These are phyloP conservation scores for Poecilus cupreus DNA, from an alignment of 2,888 invertebrate species.

Conservation along the genomic window DNA sequence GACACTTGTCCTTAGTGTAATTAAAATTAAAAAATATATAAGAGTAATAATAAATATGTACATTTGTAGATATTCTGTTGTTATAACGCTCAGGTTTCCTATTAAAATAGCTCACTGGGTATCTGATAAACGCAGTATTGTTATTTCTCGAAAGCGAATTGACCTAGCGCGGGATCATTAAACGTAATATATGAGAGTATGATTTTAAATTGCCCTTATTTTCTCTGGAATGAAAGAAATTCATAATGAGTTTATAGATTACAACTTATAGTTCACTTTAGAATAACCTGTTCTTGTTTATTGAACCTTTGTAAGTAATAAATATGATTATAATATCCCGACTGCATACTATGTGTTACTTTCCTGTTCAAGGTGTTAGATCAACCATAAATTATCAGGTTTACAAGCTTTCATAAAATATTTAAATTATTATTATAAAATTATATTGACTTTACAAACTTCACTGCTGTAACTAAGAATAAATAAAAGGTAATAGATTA, in stretches of 20 bases:
- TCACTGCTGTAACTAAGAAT: not conserved
- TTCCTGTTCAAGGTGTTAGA: conserved; percentile 35
- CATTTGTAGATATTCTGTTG: not conserved
- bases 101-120: conserved; percentile 18
- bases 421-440: conserved; percentile 29
- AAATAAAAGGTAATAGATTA: conserved; percentile 18
- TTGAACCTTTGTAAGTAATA: conserved; percentile 38
- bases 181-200: conserved; percentile 38
- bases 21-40: no score
- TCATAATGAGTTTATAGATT: conserved; percentile 40
- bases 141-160: conserved; percentile 14
- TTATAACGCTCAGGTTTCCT: conserved; percentile 4
- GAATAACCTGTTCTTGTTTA: conserved; percentile 42
- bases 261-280: conserved; percentile 24
- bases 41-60: no score
- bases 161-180: conserved; percentile 38
- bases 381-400: conserved; percentile 24
- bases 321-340: conserved; percentile 27
- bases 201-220: conserved; percentile 44
- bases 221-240: conserved; percentile 37
- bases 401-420: conserved; percentile 37
- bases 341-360: conserved; percentile 17
- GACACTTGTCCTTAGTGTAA: no score
- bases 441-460: conserved; percentile 23
- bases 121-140: conserved; percentile 32